Percentiles rank a stretch among this genome's conserved stretches.
phyloP scores from a whole-genome alignment of 1,140 invertebrate species.

The Lysiphlebus fabarum region DNA sequence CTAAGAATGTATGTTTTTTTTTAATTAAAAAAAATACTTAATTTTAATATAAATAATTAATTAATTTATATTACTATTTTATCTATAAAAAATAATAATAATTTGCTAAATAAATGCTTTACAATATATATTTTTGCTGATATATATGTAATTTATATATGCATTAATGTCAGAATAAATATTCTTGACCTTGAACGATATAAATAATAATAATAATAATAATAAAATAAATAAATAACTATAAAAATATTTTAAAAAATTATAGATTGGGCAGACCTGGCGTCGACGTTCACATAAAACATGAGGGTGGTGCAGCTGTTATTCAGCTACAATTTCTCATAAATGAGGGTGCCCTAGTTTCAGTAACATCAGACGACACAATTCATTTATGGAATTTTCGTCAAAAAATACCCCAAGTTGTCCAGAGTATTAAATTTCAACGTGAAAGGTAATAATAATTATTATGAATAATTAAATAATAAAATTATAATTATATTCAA shows the following conservation, averaged over 20 bases:
- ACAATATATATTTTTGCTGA: no score
- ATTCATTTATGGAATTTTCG: conserved; percentile 97
- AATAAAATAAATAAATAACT: no score
- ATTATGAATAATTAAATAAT: background rate
- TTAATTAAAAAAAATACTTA: conserved; percentile 4
- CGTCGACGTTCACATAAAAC: conserved; percentile 89
- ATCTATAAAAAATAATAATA: no score
- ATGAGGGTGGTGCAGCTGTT: conserved; percentile 77
- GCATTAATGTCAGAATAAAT: conserved; percentile 28
- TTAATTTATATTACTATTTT: no score
- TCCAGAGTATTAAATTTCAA: conserved; percentile 95
- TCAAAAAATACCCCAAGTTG: conserved; percentile 90
- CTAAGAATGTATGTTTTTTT: conserved; percentile 97
- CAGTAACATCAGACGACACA: conserved; percentile 90
- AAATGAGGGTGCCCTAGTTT: conserved; percentile 94
- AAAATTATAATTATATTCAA: no score
- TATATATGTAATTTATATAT: conserved; percentile 32
- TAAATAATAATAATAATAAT: conserved; percentile 6
- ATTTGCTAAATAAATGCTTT: no score
- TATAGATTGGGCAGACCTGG: conserved; percentile 90
- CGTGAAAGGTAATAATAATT: conserved; percentile 79
- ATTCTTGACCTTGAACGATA: conserved; percentile 35
- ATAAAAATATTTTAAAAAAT: no score
- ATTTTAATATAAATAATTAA: conserved; percentile 2
- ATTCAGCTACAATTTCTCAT: conserved; percentile 89